Percentiles rank a stretch among this genome's conserved stretches.
Evolutionary conservation across 2,797 vertebrate genomes (phyloP).

Genomic region (Alosa sapidissima): DNA sequence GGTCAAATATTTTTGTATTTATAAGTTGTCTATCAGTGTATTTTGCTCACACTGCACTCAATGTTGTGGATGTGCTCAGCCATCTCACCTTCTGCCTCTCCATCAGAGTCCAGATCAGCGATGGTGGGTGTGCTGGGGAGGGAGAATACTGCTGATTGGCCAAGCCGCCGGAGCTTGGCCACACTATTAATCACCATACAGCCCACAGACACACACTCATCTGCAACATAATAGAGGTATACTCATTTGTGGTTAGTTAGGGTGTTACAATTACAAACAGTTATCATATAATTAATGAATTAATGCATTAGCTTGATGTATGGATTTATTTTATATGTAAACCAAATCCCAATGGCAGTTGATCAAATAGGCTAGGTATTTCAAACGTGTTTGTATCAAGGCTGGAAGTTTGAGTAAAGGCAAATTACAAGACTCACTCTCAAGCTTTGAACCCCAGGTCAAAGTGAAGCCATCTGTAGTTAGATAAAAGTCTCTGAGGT

Average conservation of each 20-base stretch:
- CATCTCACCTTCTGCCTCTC: conserved; percentile 69
- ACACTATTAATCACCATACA: conserved; percentile 89
- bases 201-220: conserved; percentile 85
- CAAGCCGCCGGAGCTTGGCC: conserved; percentile 79
- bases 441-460: conserved; percentile 89
- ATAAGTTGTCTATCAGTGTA: background rate
- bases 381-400: background rate
- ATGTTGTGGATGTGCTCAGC: background rate
- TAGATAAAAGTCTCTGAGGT: conserved; percentile 93
- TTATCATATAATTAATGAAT: no score
- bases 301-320: no score
- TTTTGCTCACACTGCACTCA: conserved; percentile 8
- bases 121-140: conserved; percentile 89
- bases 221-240: conserved; percentile 64
- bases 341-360: no score
- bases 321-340: no score
- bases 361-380: background rate
- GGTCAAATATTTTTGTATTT: background rate
- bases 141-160: conserved; percentile 79
- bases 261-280: no score
- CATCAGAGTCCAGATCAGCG: conserved; percentile 87
- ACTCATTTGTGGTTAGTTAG: background rate
- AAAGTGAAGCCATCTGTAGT: conserved; percentile 92
- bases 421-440: conserved; percentile 71
- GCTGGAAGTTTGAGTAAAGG: background rate